Conservation (phyloP, 1,140 invertebrate genomes). For the Drosophila oshimai region DNA sequence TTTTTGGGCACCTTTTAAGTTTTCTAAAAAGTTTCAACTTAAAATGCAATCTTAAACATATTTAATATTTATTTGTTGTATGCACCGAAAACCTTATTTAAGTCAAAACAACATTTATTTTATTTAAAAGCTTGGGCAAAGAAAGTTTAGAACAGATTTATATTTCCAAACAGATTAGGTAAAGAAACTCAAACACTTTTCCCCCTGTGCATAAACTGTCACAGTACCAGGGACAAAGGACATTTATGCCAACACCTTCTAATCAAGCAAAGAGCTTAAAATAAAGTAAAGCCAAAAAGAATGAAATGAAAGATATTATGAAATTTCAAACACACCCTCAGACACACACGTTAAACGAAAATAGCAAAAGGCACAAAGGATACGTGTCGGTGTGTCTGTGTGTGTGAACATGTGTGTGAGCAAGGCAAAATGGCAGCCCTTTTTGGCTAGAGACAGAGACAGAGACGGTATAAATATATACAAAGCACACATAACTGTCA, state of each 20-base stretch:
- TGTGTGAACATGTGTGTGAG: slow-evolving; percentile 23
- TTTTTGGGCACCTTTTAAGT: no score
- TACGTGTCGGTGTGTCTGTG: not conserved
- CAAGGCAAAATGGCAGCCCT: slow-evolving; percentile 44
- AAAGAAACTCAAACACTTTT: no score
- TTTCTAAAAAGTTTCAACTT: no score
- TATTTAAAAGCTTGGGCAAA: no score
- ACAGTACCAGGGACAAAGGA: slow-evolving; percentile 30
- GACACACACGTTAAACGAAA: slow-evolving; percentile 25
- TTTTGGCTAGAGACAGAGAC: slow-evolving; percentile 26
- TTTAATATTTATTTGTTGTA: no score
- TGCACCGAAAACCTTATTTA: no score
- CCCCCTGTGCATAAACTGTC: not conserved
- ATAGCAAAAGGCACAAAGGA: slow-evolving; percentile 47
- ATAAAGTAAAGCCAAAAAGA: slow-evolving; percentile 77
- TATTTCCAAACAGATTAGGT: no score
- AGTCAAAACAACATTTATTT: no score
- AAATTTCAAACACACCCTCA: slow-evolving; percentile 64
- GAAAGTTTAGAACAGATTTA: no score
- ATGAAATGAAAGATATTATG: slow-evolving; percentile 81
- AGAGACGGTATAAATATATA: slow-evolving; percentile 50
- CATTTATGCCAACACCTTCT: slow-evolving; percentile 79
- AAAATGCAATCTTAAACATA: no score
- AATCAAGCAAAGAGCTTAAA: slow-evolving; percentile 80
- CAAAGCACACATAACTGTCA: slow-evolving; percentile 77